These are phyloP conservation scores for Endomychus coccineus DNA, from an alignment of 2,888 invertebrate species.

Conservation along the genomic window DNA sequence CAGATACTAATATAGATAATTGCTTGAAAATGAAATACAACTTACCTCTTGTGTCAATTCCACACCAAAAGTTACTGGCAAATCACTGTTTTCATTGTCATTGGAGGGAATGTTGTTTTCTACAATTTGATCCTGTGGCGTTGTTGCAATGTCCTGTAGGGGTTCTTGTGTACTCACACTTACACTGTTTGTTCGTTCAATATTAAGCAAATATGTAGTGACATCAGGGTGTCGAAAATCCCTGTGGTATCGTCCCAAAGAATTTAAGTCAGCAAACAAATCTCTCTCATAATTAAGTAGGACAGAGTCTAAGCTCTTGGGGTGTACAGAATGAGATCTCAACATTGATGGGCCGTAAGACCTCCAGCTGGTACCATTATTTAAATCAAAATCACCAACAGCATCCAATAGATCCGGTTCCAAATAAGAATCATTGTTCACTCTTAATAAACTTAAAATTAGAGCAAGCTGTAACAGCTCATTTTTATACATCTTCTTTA, in stretches of 20 bases:
- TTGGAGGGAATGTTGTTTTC: conserved; percentile 3
- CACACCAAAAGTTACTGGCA: conserved; percentile 21
- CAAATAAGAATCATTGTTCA: conserved; percentile 64
- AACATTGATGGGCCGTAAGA: conserved; percentile 52
- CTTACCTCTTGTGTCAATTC: conserved; percentile 39
- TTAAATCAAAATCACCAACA: conserved; percentile 45
- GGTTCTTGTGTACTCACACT: conserved; percentile 17
- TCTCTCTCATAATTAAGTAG: conserved; percentile 64
- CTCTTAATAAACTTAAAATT: conserved; percentile 70
- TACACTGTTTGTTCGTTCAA: conserved; percentile 39
- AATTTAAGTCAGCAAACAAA: conserved; percentile 65
- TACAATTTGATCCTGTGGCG: conserved; percentile 12
- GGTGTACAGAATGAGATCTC: conserved; percentile 58
- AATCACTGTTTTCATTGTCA: conserved; percentile 17
- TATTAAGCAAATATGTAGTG: conserved; percentile 57
- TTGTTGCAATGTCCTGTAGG: conserved; percentile 19
- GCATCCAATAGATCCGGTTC: conserved; percentile 45
- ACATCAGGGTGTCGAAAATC: conserved; percentile 47
- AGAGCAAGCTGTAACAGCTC: conserved; percentile 75
- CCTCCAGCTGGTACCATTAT: conserved; percentile 64
- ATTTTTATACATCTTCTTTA: conserved; percentile 76
- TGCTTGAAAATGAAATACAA: conserved; percentile 7
- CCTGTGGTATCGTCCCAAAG: conserved; percentile 57
- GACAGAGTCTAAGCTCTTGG: conserved; percentile 64
- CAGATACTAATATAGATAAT: not conserved